phyloP scores from a whole-genome alignment of 2,888 invertebrate species.

The Chydorus sphaericus region DNA sequence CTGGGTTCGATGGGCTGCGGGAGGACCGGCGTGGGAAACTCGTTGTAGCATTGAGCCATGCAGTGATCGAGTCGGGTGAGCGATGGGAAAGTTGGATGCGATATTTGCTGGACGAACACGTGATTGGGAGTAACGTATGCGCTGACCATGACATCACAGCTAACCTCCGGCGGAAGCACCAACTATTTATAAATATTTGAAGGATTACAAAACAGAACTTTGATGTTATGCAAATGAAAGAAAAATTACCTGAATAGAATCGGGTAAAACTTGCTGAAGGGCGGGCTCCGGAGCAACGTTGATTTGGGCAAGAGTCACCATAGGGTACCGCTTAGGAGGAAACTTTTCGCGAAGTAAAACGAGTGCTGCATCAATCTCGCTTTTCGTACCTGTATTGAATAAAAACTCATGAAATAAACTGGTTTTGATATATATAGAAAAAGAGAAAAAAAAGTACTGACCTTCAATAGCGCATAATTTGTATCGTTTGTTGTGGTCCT shows the following conservation, averaged over 20 bases:
- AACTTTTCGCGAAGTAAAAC: slow-evolving; percentile 71
- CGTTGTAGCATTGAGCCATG: slow-evolving; percentile 69
- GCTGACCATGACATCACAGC: slow-evolving; percentile 82
- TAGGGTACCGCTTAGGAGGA: slow-evolving; percentile 62
- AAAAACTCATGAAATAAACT: neutral
- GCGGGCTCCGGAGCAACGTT: slow-evolving; percentile 30
- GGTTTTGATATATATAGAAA: neutral
- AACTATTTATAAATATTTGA: slow-evolving; percentile 48
- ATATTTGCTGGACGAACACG: slow-evolving; percentile 87
- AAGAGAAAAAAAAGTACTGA: slow-evolving; percentile 25
- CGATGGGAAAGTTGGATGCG: slow-evolving; percentile 81
- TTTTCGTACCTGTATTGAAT: slow-evolving; percentile 43
- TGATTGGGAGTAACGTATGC: slow-evolving; percentile 73
- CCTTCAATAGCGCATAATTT: slow-evolving; percentile 77
- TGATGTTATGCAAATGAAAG: too few relatives aligned
- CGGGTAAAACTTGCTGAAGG: slow-evolving; percentile 36
- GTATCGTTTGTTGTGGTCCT: slow-evolving; percentile 50
- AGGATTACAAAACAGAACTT: slow-evolving; percentile 17
- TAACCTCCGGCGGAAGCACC: slow-evolving; percentile 75
- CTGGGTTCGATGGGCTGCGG: slow-evolving; percentile 62
- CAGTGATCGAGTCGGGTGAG: slow-evolving; percentile 61
- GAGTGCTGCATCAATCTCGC: slow-evolving; percentile 65
- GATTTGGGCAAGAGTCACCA: slow-evolving; percentile 52
- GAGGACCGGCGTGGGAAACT: slow-evolving; percentile 55
- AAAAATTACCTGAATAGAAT: slow-evolving; percentile 41